Evolutionary conservation across 1,140 invertebrate genomes (phyloP).

Genomic region (Drosophila watanabei): DNA sequence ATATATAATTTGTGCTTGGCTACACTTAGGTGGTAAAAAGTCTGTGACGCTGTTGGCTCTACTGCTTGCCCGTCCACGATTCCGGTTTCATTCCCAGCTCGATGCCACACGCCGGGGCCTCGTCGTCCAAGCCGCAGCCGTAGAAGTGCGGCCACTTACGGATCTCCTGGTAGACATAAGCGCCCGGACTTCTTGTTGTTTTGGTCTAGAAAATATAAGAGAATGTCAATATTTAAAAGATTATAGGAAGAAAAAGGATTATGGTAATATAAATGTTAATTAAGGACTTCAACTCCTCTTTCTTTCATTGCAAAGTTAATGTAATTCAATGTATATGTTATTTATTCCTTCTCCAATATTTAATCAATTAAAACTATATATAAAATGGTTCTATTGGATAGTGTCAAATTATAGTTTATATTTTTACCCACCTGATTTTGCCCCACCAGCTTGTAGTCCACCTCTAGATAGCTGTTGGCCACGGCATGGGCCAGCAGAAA

Average conservation of each 20-base stretch:
- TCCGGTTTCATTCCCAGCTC: constrained; percentile 70
- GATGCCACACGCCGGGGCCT: constrained; percentile 58
- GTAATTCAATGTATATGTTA: not conserved
- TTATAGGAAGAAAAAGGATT: not conserved
- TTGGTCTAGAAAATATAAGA: constrained; percentile 57
- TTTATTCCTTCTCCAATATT: not conserved
- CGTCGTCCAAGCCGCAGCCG: constrained; percentile 53
- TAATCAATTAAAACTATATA: not conserved
- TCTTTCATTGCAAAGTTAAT: not conserved
- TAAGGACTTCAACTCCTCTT: not conserved
- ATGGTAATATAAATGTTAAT: not conserved
- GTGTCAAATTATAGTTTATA: too few relatives aligned
- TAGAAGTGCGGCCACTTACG: constrained; percentile 84
- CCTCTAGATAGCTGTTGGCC: constrained; percentile 64
- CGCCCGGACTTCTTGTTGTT: constrained; percentile 86
- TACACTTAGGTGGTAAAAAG: constrained; percentile 39
- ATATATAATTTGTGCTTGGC: constrained; percentile 45
- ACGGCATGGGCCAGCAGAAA: constrained; percentile 78
- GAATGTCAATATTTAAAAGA: not conserved
- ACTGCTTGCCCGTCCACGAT: constrained; percentile 62
- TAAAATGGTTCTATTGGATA: not conserved
- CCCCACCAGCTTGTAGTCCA: constrained; percentile 85
- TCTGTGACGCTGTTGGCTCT: constrained; percentile 11
- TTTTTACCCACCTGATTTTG: constrained; percentile 85
- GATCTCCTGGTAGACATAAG: constrained; percentile 86